These are phyloP conservation scores for Lycocorax pyrrhopterus DNA, from an alignment of 2,113 vertebrate genomes.

Conservation along the genomic window DNA sequence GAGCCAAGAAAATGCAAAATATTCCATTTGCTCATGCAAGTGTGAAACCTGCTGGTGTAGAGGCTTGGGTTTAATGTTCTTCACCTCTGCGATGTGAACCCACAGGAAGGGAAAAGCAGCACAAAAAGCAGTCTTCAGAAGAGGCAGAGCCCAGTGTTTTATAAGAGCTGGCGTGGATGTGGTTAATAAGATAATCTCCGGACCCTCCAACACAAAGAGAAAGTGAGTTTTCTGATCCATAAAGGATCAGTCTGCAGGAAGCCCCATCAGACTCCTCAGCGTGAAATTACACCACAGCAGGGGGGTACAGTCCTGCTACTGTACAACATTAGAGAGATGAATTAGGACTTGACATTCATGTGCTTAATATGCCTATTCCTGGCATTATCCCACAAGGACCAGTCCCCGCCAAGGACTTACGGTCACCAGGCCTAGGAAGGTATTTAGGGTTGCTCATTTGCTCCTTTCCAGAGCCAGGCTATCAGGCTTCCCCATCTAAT, in stretches of 20 bases:
- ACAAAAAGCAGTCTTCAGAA: background rate
- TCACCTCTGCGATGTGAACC: background rate
- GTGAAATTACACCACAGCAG: constrained; percentile 84
- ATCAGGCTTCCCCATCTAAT: constrained; percentile 42
- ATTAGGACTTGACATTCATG: constrained; percentile 71
- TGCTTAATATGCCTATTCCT: constrained; percentile 62
- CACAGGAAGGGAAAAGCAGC: background rate
- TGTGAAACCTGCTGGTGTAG: background rate
- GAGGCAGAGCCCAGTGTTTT: background rate
- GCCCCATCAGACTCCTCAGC: constrained; percentile 79
- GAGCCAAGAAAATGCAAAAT: background rate
- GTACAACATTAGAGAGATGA: constrained; percentile 73
- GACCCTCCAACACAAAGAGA: constrained; percentile 70
- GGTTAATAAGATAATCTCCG: constrained; percentile 74
- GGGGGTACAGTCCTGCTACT: constrained; percentile 69
- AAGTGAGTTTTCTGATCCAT: constrained; percentile 83
- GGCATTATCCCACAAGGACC: constrained; percentile 56
- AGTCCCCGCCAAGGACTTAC: constrained; percentile 40
- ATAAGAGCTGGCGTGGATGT: constrained; percentile 38
- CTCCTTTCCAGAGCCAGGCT: background rate
- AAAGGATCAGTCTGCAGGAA: constrained; percentile 82
- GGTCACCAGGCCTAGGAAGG: background rate
- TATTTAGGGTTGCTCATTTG: constrained; percentile 39
- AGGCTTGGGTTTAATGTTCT: background rate
- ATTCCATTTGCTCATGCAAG: background rate